Conservation (phyloP, 2,888 invertebrate species). For the Adelphocoris suturalis region DNA sequence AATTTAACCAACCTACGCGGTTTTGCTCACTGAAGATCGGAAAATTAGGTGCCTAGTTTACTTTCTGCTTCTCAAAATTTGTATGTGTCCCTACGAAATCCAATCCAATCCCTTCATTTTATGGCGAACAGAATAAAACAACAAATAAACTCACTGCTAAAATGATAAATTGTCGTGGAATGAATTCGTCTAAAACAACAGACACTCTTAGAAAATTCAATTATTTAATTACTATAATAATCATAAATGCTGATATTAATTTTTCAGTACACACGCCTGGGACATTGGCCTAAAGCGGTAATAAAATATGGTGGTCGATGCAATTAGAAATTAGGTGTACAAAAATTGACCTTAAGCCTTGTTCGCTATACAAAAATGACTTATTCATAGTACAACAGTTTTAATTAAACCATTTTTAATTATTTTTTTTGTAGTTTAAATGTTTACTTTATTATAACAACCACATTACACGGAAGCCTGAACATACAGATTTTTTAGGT, state of each 20-base stretch:
- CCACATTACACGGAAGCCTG: constrained; percentile 56
- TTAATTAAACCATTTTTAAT: constrained; percentile 1
- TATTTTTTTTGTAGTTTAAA: not conserved
- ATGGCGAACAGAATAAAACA: too few species aligned
- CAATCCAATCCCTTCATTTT: too few species aligned
- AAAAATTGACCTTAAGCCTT: constrained; percentile 24
- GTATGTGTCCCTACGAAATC: too few species aligned
- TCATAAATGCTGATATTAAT: not conserved
- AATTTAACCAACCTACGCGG: too few species aligned
- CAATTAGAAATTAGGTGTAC: not conserved
- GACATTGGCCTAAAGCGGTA: not conserved
- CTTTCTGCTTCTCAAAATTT: too few species aligned
- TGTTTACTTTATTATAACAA: not conserved
- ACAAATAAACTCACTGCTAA: not conserved
- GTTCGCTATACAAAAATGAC: not conserved
- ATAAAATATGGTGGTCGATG: not conserved
- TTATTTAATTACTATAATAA: not conserved
- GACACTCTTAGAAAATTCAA: not conserved
- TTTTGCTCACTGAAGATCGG: too few species aligned
- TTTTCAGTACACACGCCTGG: not conserved
- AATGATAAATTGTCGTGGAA: not conserved
- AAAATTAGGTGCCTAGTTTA: too few species aligned
- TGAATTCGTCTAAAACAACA: not conserved
- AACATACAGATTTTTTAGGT: constrained; percentile 11
- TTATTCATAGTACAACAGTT: constrained; percentile 44